These are phyloP conservation scores for Meloidogyne floridensis DNA, from an alignment of 1,140 invertebrate species.

Conservation along the genomic window DNA sequence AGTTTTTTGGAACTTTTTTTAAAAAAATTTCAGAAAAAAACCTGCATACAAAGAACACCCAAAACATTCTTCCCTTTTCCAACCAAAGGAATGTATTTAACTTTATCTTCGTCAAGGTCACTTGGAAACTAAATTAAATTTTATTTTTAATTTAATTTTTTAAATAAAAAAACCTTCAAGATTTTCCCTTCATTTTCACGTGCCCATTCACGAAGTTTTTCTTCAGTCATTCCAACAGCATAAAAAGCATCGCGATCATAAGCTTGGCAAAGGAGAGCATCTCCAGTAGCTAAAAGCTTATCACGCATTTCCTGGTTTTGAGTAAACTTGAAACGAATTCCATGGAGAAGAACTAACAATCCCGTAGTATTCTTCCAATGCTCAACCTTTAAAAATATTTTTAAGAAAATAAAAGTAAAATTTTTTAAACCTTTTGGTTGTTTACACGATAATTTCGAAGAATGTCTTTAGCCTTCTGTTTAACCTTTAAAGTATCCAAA, in stretches of 20 bases:
- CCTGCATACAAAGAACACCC: conserved; percentile 38
- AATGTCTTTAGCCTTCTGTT: conserved; percentile 22
- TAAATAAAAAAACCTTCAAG: conserved; percentile 38
- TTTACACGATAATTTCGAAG: background rate
- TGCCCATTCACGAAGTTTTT: conserved; percentile 43
- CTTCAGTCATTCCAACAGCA: conserved; percentile 37
- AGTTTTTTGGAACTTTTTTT: background rate
- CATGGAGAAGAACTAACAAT: conserved; percentile 38
- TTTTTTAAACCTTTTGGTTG: background rate
- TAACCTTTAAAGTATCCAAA: conserved; percentile 41
- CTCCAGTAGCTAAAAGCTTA: conserved; percentile 44
- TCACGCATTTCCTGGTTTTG: conserved; percentile 42
- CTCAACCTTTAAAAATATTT: conserved; percentile 31
- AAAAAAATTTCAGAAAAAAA: background rate
- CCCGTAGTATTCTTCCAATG: conserved; percentile 48
- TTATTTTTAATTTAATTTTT: background rate
- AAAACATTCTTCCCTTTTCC: conserved; percentile 42
- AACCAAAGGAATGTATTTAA: conserved; percentile 42
- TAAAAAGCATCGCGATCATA: conserved; percentile 47
- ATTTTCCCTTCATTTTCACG: conserved; percentile 46
- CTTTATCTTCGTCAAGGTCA: conserved; percentile 32
- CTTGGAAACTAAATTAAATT: conserved; percentile 27
- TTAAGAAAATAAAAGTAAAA: background rate
- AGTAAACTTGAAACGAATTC: conserved; percentile 42
- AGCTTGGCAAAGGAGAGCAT: conserved; percentile 45